These are phyloP conservation scores for Gisinianus flammeolus DNA, from an alignment of 2,888 invertebrate genomes.

Conservation along the genomic window DNA sequence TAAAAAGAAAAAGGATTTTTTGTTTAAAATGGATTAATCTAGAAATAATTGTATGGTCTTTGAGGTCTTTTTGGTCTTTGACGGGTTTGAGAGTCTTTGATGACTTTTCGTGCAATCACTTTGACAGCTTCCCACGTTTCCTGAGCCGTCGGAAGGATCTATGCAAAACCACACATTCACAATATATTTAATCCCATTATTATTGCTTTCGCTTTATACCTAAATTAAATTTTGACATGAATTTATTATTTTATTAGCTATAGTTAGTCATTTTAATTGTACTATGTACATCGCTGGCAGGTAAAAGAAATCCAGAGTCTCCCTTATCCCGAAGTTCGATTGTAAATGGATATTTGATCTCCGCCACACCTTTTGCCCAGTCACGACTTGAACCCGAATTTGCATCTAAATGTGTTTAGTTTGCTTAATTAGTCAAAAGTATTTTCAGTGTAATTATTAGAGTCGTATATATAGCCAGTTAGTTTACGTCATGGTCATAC, in stretches of 20 bases:
- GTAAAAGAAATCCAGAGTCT: conserved; percentile 48
- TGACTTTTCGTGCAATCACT: conserved; percentile 51
- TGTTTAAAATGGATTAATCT: not conserved
- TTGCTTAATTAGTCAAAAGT: too few relatives aligned
- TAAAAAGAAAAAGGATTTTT: not conserved
- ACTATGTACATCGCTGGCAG: conserved; percentile 45
- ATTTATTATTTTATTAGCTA: not conserved
- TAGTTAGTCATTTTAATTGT: not conserved
- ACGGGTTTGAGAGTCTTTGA: conserved; percentile 35
- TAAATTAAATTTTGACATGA: too few relatives aligned
- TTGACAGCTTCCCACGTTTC: conserved; percentile 58
- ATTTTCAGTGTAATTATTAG: too few relatives aligned
- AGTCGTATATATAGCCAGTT: too few relatives aligned
- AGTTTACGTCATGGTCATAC: too few relatives aligned
- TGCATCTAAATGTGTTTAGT: conserved; percentile 49
- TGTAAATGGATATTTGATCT: conserved; percentile 53
- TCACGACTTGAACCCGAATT: conserved; percentile 53
- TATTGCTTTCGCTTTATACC: too few relatives aligned
- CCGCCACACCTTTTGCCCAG: conserved; percentile 51
- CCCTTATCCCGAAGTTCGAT: conserved; percentile 51
- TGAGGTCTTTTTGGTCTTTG: not conserved
- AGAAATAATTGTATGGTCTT: not conserved
- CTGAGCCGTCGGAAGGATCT: conserved; percentile 45
- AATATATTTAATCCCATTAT: too few relatives aligned
- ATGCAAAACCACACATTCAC: too few relatives aligned